Conservation (phyloP, 2,113 vertebrate genomes). For the Pteropus alecto region DNA sequence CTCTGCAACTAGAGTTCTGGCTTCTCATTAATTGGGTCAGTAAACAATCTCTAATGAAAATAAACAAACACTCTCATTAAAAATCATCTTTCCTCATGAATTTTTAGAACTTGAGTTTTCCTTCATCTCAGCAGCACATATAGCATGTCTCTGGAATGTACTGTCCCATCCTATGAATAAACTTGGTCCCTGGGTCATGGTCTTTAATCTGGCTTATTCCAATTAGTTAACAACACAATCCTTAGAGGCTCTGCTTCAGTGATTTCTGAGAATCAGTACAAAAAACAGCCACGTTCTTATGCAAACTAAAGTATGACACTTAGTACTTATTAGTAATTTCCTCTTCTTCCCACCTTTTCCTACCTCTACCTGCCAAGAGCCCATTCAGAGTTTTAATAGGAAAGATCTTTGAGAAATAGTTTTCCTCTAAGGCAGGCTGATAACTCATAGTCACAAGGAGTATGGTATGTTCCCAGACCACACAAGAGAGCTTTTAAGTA, state of each 20-base stretch:
- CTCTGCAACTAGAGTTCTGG: not conserved
- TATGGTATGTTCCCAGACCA: not conserved
- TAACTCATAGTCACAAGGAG: not conserved
- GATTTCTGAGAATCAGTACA: slow-evolving; percentile 28
- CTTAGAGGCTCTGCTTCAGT: not conserved
- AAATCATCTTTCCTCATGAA: slow-evolving; percentile 3
- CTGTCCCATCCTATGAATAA: slow-evolving; percentile 23
- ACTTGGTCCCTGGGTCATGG: not conserved
- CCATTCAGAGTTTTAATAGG: slow-evolving; percentile 13
- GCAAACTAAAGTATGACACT: not conserved
- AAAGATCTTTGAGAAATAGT: not conserved
- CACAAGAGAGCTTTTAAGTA: slow-evolving; percentile 19
- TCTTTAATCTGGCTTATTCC: not conserved
- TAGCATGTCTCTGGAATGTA: slow-evolving; percentile 30
- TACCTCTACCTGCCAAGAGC: not conserved
- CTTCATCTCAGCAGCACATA: slow-evolving; percentile 15
- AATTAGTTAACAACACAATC: slow-evolving; percentile 33
- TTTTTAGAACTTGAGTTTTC: slow-evolving; percentile 3
- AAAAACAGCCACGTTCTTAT: not conserved
- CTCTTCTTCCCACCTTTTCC: not conserved
- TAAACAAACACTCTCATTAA: slow-evolving; percentile 58
- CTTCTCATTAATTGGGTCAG: slow-evolving; percentile 55
- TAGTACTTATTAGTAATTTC: slow-evolving; percentile 35
- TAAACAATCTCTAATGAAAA: slow-evolving; percentile 57
- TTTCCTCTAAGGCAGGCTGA: slow-evolving; percentile 8